Base-by-base conservation (phyloP, 1,140 invertebrate species). In the Musca domestica region DNA sequence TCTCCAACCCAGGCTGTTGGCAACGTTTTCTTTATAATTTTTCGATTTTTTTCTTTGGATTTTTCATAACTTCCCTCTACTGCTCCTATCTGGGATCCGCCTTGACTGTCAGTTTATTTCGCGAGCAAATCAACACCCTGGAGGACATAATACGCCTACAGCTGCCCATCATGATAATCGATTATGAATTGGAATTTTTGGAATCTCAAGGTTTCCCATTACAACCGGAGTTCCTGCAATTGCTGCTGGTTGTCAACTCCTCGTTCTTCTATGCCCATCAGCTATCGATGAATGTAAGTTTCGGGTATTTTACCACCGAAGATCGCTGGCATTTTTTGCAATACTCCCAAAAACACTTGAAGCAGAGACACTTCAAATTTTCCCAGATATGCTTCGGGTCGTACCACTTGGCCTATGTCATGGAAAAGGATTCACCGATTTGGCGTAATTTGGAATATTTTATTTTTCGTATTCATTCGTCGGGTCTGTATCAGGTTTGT, bases 281-380 rank as follows among this genome's bases (percentile, higher is more conserved):
- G 23, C 66, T 76, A 2, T 64, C 64, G 49, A 78, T 78, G 6
- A 78, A 78, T 41, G 67, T 30, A 22, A 73, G 69, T 56, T 78
- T 72, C 47, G 71, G 75, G 2, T 78, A 77, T 69, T 77, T 77
- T 0, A 74, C 78, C 54, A 78, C 77, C 34, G 67, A 74, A 17
- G 77, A 78, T 10, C 73, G 75, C 12, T 78, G 77, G 77, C 51
- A 71, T 20, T 79, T 79, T 61, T 72, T 79, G 6, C 67, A 71
- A 0, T 54, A 76, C 5, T 77, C 79, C 19, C 77, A 79, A 51
- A 74, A 76, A 15, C 75, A 74, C 1, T 72, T 76, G 15, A 69
- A 72, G 6, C 77, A 79, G 56, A 76, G 76, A 3, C 74, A 76
- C 12, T 79, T 73, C 67, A 69, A 74, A 0, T 77, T 71, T 22